These are phyloP conservation scores for Synanthedon formicaeformis DNA, from an alignment of 2,888 invertebrate species.

Conservation along the genomic window DNA sequence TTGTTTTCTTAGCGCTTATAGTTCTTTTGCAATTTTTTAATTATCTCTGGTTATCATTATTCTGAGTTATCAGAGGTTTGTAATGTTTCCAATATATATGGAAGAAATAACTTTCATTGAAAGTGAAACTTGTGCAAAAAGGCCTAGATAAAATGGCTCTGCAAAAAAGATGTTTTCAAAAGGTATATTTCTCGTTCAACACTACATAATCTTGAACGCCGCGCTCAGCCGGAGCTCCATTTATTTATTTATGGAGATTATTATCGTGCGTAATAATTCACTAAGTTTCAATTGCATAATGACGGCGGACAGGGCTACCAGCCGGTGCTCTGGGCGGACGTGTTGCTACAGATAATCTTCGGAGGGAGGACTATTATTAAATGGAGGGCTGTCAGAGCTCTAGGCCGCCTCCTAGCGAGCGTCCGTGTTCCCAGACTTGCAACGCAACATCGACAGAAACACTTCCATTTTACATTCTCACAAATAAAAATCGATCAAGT, in stretches of 20 bases:
- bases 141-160: neutral
- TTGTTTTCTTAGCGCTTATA: too few species aligned
- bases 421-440: conserved; percentile 9
- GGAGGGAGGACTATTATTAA: conserved; percentile 56
- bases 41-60: too few species aligned
- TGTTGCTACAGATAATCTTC: conserved; percentile 51
- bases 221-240: conserved; percentile 25
- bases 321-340: conserved; percentile 51
- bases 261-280: conserved; percentile 69
- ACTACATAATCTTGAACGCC: neutral
- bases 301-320: conserved; percentile 61
- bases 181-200: neutral
- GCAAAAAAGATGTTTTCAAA: neutral
- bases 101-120: neutral
- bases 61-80: too few species aligned
- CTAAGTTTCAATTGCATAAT: conserved; percentile 71
- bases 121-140: neutral
- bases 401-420: conserved; percentile 24
- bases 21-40: too few species aligned
- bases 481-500: neutral
- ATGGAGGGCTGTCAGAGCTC: conserved; percentile 52
- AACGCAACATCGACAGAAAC: neutral
- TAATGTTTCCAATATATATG: too few species aligned
- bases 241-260: conserved; percentile 67
- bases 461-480: neutral